Base-by-base conservation (phyloP, 2,888 invertebrate genomes). In the Orthonychiurus folsomi region DNA sequence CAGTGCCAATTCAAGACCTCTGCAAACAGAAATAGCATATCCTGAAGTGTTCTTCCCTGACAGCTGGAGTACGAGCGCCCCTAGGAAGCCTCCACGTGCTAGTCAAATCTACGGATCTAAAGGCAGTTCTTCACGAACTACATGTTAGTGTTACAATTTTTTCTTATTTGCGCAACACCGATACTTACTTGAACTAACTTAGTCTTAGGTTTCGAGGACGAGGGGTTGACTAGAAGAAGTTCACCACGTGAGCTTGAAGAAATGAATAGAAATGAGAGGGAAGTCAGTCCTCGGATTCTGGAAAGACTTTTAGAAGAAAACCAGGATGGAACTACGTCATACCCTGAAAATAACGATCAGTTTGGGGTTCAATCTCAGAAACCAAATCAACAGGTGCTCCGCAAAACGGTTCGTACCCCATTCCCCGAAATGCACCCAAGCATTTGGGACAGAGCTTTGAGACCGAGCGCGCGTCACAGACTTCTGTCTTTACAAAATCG, bases 281-380 rank as follows among this genome's bases (percentile, higher is more conserved):
- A 73, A 66, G 69, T 69, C 9, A 71, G 71, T 63, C 73, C 73
- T 21, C 23, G 73, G 54, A 68, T 73, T 56, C 61, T 73, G 24
- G 73, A 71, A 61, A 61, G 71, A 59, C 63, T 73, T 23, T 61
- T 73, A 18, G 73, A 73, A 63, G 73, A 73, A 61, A 70, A 68
- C 60, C 73, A 71, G 26, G 71, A 73, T 56, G 67, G 65, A 2
- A 69, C 69, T 0, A 69, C 72, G 5, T 66, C 69, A 24, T 28
- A 37, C 12, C 50, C 56, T 1, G 15, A 59, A 21, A n/a, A n/a
- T n/a, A 20, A 56, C 20, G 56, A 3, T 56, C 3, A 9, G 3
- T 28, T 24, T 3, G 12, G 1, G 9, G n/a, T 3, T 52, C 52
- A 23, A 20, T 52, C n/a, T n/a, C 5, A 9, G 12, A 12, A 21